Evolutionary conservation across 2,113 vertebrate species (phyloP), one percentile per base, ranked within the genome.

Genomic region (Myrmophylax atrothorax): DNA sequence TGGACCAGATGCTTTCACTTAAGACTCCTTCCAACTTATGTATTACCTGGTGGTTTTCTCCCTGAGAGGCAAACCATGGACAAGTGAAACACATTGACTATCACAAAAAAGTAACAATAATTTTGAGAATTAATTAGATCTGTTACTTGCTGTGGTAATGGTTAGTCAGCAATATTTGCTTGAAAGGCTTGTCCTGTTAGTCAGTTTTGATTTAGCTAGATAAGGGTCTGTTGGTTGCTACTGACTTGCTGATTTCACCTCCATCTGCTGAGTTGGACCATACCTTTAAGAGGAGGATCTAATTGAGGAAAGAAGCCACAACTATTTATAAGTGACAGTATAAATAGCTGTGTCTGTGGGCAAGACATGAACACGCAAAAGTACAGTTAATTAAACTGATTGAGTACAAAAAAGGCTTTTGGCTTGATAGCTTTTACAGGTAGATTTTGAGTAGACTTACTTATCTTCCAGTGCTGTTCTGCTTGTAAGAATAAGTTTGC

Each of bases 261-360:
- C 15, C 24, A 12, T 69, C 42, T 49, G 11, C 53, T 84, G 3
- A 56, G 9, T 18, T 83, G 63, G 33, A 66, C 47, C 23, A 11
- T 62, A 47, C 67, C 79, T 76, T 88, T 91, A 80, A 93, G 47
- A 67, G 53, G 22, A 90, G 24, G 37, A 47, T 84, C 40, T 67
- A 52, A 40, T 3, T 73, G 74, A 66, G 78, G 62, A 73, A 69
- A 84, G 76, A 92, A 92, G 70, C 49, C 59, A 40, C 13, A 72
- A 10, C 82, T 94, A 83, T 93, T 93, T 91, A 37, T 93, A 86
- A 87, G 25, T 72, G 58, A 40, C 3, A 1, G 22, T 87, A 87
- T 91, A 85, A 96, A 84, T 90, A 95, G 78, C 78, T 87, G 10
- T 84, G 35, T 69, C 82, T 83, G 42, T 59, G 31, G 75, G 64